Evolutionary conservation across 2,888 invertebrate species (phyloP), one percentile per base, ranked within the genome.

Genomic region (Pristionchus mayeri): DNA sequence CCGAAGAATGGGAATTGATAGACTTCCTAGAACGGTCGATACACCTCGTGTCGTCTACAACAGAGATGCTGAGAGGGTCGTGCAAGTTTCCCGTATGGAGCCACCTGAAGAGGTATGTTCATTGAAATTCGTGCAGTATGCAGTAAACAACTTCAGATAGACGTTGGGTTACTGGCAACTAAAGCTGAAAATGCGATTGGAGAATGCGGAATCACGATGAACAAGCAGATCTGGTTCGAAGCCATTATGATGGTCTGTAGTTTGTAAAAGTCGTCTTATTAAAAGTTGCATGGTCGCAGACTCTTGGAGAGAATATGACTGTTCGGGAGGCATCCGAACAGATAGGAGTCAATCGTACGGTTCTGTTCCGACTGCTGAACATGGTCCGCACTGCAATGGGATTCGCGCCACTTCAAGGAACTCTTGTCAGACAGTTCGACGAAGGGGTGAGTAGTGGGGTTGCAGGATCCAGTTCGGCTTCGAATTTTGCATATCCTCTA

Each of bases 261-360:
- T 18, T 21, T 3, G 34, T 7, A 21, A 18, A 6, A 21, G 9
- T 7, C 30, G 1, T 7, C 2, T 50, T 78, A 2, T 3, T 27
- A 16, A 24, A 3, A 18, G 30, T 4, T 50, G 44, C 6, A 2
- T 7, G 3, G 9, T 50, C 50, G 30, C 30, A 78, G 76, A 50
- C 76, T 21, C 13, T 78, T n/a, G 76, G 76, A 6, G 76, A 78
- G 48, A 78, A 78, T 50, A 78, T 50, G 50, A 48, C 50, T 24
- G 76, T 78, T 21, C 0, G 27, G 50, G 76, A 50, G 16, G 76
- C 50, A 24, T 18, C 76, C 3, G 7, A 50, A 7, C 27, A 21
- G 13, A 78, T 78, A 6, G 40, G 40, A 9, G 50, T 78, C 0
- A 40, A 78, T 78, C 48, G 34, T 3, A 18, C 16, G 2, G 21